phyloP scores from a whole-genome alignment of 2,888 invertebrate species.

The Lasioglossum marginatum region DNA sequence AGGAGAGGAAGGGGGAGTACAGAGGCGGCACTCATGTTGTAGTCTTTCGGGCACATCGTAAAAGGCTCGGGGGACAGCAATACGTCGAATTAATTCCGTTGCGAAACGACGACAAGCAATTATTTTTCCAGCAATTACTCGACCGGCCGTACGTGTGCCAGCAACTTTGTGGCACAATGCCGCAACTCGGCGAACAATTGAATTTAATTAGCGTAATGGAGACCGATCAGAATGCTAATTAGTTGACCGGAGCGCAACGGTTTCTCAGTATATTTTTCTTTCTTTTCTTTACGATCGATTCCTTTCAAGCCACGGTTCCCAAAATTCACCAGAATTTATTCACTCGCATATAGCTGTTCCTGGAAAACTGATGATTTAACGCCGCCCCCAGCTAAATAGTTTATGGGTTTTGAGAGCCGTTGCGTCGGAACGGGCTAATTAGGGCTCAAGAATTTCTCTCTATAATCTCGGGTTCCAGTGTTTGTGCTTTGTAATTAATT shows the following conservation, averaged over 20 bases:
- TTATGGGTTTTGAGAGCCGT: conserved; percentile 36
- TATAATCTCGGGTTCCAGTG: background rate
- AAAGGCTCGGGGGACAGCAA: conserved; percentile 50
- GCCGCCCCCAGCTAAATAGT: conserved; percentile 32
- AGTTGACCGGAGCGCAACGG: conserved; percentile 42
- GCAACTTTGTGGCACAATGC: conserved; percentile 45
- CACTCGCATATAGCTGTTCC: conserved; percentile 35
- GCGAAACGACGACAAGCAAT: conserved; percentile 54
- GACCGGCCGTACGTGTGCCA: conserved; percentile 25
- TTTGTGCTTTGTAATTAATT: background rate
- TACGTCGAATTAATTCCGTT: conserved; percentile 48
- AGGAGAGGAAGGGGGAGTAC: background rate
- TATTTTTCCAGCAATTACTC: conserved; percentile 62
- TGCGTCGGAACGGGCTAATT: conserved; percentile 24
- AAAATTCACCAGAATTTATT: conserved; percentile 46
- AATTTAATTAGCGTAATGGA: conserved; percentile 68
- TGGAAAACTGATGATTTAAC: conserved; percentile 46
- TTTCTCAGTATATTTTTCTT: conserved; percentile 45
- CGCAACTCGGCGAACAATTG: conserved; percentile 60
- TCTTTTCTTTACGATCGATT: conserved; percentile 31
- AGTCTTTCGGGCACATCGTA: conserved; percentile 38
- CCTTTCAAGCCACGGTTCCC: conserved; percentile 19
- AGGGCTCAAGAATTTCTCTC: conserved; percentile 41
- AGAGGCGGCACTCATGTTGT: background rate
- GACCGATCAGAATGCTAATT: conserved; percentile 65